A percentile compares a stretch with the other conserved stretches of the same genome.
Conservation (phyloP, 1,140 invertebrate species). For the Brachionus manjavacas region DNA sequence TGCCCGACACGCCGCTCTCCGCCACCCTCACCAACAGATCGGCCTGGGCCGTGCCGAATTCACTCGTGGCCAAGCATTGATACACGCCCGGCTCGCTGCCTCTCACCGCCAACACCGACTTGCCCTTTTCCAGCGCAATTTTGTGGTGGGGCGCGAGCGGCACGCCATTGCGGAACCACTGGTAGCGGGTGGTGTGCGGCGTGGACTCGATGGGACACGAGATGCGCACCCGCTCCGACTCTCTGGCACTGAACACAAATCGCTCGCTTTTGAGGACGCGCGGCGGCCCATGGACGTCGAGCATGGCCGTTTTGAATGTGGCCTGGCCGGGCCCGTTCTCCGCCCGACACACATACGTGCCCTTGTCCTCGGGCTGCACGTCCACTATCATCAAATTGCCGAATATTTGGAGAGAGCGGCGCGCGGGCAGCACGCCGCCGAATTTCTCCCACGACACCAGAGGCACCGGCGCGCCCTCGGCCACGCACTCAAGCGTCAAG, state of each 20-base stretch:
- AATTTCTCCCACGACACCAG: conserved; percentile 38
- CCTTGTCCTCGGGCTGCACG: conserved; percentile 64
- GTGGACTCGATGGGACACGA: conserved; percentile 66
- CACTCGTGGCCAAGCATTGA: conserved; percentile 79
- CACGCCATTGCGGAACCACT: conserved; percentile 79
- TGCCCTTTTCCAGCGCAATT: conserved; percentile 45
- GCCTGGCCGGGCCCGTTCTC: conserved; percentile 50
- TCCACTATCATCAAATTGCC: conserved; percentile 66
- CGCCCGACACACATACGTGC: conserved; percentile 67
- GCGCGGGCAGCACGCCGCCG: conserved; percentile 13
- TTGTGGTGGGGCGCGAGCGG: conserved; percentile 58
- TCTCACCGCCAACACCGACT: not conserved
- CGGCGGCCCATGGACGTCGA: conserved; percentile 57
- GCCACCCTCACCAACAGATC: conserved; percentile 41
- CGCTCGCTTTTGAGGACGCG: conserved; percentile 63
- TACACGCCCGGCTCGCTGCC: conserved; percentile 69
- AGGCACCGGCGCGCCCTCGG: not conserved
- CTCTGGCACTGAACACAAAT: conserved; percentile 62
- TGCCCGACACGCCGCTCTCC: not conserved
- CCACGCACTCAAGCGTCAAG: conserved; percentile 41
- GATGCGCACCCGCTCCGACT: conserved; percentile 65
- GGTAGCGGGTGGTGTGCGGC: conserved; percentile 65
- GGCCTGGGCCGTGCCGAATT: conserved; percentile 65
- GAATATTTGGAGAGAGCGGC: conserved; percentile 44
- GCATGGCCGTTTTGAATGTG: conserved; percentile 41